These are phyloP conservation scores for Triops cancriformis DNA, from an alignment of 1,140 invertebrate species.

Conservation along the genomic window DNA sequence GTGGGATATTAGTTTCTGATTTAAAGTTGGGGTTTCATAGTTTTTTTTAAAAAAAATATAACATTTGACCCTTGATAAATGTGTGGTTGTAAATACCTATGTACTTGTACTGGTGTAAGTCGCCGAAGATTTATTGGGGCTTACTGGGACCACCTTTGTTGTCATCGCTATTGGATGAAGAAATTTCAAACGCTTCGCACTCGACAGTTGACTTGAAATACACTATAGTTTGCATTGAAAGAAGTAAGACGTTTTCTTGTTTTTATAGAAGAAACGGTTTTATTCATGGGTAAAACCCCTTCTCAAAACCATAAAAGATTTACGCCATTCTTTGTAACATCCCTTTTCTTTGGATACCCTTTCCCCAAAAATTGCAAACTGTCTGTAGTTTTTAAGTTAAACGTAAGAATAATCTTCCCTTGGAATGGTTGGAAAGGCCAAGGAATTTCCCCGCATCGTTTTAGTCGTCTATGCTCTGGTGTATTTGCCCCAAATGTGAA, in stretches of 20 bases:
- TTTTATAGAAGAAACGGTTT: conserved; percentile 5
- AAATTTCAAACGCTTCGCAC: conserved; percentile 6
- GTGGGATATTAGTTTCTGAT: not conserved
- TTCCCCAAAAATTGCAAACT: not conserved
- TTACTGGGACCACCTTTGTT: conserved; percentile 9
- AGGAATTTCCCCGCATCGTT: not conserved
- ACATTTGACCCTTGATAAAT: not conserved
- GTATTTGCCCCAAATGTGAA: conserved; percentile 99
- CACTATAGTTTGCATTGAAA: conserved; percentile 14
- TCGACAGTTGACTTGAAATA: conserved; percentile 10
- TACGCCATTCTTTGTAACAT: not conserved
- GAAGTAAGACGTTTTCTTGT: not conserved
- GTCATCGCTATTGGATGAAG: not conserved
- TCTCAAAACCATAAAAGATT: conserved; percentile 14
- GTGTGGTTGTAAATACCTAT: conserved; percentile 10
- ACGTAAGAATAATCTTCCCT: conserved; percentile 11
- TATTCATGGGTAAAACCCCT: conserved; percentile 12
- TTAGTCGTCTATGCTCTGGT: conserved; percentile 63
- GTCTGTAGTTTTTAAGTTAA: not conserved
- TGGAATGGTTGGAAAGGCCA: conserved; percentile 21
- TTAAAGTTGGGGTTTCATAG: conserved; percentile 1
- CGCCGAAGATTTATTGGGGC: not conserved
- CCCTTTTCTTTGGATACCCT: not conserved
- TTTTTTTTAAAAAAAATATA: not conserved
- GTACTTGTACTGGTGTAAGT: not conserved